These are phyloP conservation scores for Aphrophora alni DNA, from an alignment of 2,888 invertebrate species.

Conservation along the genomic window DNA sequence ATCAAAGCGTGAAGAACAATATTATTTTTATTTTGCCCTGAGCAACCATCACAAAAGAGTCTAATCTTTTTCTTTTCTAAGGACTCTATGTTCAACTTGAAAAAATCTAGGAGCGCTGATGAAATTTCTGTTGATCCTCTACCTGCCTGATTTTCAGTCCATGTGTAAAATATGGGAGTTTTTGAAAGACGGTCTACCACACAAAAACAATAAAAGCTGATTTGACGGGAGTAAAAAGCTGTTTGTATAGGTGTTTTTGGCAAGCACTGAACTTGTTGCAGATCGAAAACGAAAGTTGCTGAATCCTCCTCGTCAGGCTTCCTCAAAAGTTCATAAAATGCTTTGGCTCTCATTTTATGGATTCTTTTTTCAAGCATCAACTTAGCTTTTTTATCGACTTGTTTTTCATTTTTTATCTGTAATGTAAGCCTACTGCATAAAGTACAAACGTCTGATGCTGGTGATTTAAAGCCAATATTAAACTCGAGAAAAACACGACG, in stretches of 20 bases:
- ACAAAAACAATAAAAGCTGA: slow-evolving; percentile 16
- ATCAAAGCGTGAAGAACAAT: not conserved
- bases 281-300: too few relatives aligned
- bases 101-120: not conserved
- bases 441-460: too few relatives aligned
- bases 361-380: slow-evolving; percentile 10
- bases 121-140: slow-evolving; percentile 24
- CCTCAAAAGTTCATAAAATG: slow-evolving; percentile 18
- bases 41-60: slow-evolving; percentile 24
- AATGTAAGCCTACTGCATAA: too few relatives aligned
- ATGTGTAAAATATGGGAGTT: slow-evolving; percentile 23
- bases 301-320: not conserved
- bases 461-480: too few relatives aligned
- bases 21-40: slow-evolving; percentile 14
- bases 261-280: slow-evolving; percentile 13
- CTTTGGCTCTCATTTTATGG: slow-evolving; percentile 15
- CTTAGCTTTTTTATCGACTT: not conserved
- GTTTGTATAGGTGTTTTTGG: slow-evolving; percentile 27
- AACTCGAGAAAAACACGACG: too few relatives aligned
- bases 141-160: slow-evolving; percentile 28
- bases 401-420: too few relatives aligned
- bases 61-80: too few relatives aligned
- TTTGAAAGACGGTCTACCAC: not conserved
- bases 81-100: not conserved
- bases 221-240: slow-evolving; percentile 21